These are phyloP conservation scores for Chrysaora quinquecirrha DNA, from an alignment of 30 jellyfish, hydroid and myxozoan species.

Conservation along the genomic window DNA sequence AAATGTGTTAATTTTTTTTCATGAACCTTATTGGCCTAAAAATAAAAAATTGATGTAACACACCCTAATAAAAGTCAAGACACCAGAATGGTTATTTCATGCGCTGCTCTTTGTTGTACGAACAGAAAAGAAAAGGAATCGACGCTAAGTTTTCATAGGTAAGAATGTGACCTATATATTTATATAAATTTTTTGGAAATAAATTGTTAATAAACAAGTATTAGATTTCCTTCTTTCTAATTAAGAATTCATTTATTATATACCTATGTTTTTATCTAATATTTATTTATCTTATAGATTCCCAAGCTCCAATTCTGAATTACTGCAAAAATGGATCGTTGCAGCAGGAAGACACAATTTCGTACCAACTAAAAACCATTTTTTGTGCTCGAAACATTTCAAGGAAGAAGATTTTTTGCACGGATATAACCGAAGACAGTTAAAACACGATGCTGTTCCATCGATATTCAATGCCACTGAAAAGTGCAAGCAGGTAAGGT, in stretches of 20 bases:
- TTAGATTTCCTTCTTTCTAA: too few relatives aligned
- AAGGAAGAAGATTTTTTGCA: not conserved
- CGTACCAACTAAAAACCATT: not conserved
- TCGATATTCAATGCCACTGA: not conserved
- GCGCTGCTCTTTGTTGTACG: not conserved
- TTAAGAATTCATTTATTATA: too few relatives aligned
- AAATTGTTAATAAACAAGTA: too few relatives aligned
- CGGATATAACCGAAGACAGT: not conserved
- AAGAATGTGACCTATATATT: too few relatives aligned
- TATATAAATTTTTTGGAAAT: too few relatives aligned
- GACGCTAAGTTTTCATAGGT: not conserved
- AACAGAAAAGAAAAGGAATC: not conserved
- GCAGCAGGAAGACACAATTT: not conserved
- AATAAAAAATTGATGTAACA: too few relatives aligned
- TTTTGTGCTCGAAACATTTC: not conserved
- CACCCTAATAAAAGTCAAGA: too few relatives aligned
- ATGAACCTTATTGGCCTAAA: too few relatives aligned
- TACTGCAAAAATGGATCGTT: not conserved
- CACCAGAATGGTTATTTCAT: not conserved
- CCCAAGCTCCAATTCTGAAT: not conserved
- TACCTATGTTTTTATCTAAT: too few relatives aligned
- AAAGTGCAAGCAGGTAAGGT: not conserved
- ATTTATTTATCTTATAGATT: not conserved
- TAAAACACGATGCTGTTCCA: not conserved
- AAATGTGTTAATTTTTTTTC: too few relatives aligned